Base-by-base conservation (phyloP, 2,888 invertebrate genomes). In the Pandemis cinnamomeana region DNA sequence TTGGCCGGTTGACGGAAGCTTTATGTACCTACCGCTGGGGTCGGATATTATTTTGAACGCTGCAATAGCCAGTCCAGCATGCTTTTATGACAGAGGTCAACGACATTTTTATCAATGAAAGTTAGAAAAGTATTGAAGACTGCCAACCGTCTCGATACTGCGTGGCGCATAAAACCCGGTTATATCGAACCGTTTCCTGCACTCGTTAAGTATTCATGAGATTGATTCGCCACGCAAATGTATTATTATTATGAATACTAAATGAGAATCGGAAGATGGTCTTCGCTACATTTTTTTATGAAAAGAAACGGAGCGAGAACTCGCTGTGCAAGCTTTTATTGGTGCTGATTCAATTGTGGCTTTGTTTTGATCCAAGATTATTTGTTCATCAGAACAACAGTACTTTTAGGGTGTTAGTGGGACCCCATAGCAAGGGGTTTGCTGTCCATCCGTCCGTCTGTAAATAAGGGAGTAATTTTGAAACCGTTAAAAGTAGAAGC, bases 151-250 rank as follows among this genome's bases (percentile, higher is more conserved):
- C 27, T 36, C 1, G 27, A 36, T 46, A 46, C 11, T 46, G 46
- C 46, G 11, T 46, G 11, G 46, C 7, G n/a, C 42, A 10, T 62
- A 15, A 15, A 62, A 42, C 62, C 15, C 42, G 15, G 13, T 15
- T 62, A 64, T 46, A 48, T 46, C 11, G 13, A 27, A 27, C 46
- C 46, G 20, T 46, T 64, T 46, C 20, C 27, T 66, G 67, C 67
- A 42, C n/a, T 67, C 67, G 67, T 67, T 67, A 67, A 15, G 53
- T 67, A 67, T 67, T 67, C 67, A 67, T 67, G 42, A 67, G 67
- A 53, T 15, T 55, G 67, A 55, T 67, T 67, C 41, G 67, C 41
- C n/a, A 55, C 8, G 53, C 51, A 67, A 67, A 67, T 67, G 53
- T 41, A 67, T 55, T 53, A 48, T 66, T 66, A 41, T 53, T 67